Conservation (phyloP, 2,113 vertebrate species). For the Ceuthmochares aereus region DNA sequence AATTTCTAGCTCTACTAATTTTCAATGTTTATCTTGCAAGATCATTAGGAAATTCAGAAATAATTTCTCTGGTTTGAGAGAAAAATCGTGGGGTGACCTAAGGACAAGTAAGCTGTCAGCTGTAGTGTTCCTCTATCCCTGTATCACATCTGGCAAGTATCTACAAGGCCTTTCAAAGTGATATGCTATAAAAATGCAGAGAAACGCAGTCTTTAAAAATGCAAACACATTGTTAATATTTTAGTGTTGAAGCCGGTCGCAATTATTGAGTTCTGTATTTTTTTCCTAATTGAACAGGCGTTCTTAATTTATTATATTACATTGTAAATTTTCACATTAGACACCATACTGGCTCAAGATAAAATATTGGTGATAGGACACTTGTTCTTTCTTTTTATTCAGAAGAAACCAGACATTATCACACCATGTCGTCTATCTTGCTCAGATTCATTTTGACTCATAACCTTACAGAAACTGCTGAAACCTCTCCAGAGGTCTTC, state of each 20-base stretch:
- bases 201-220: slow-evolving; percentile 15
- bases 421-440: neutral
- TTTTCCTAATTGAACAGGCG: neutral
- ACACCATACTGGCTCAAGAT: neutral
- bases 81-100: slow-evolving; percentile 27
- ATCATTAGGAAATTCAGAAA: slow-evolving; percentile 58
- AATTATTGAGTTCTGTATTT: neutral
- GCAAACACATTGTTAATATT: slow-evolving; percentile 12
- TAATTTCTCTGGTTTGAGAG: slow-evolving; percentile 19
- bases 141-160: slow-evolving; percentile 61
- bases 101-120: slow-evolving; percentile 61
- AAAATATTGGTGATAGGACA: neutral
- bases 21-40: slow-evolving; percentile 38
- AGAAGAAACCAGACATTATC: neutral
- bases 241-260: slow-evolving; percentile 28
- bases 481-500: slow-evolving; percentile 13
- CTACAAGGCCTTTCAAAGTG: slow-evolving; percentile 7
- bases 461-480: slow-evolving; percentile 35
- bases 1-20: slow-evolving; percentile 39
- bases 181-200: slow-evolving; percentile 50
- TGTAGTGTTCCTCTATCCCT: slow-evolving; percentile 15
- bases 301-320: slow-evolving; percentile 31
- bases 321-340: slow-evolving; percentile 16
- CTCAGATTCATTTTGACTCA: slow-evolving; percentile 32
- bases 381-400: slow-evolving; percentile 12